Conservation (phyloP, 2,113 vertebrate genomes). For the Atherinomorus stipes region DNA sequence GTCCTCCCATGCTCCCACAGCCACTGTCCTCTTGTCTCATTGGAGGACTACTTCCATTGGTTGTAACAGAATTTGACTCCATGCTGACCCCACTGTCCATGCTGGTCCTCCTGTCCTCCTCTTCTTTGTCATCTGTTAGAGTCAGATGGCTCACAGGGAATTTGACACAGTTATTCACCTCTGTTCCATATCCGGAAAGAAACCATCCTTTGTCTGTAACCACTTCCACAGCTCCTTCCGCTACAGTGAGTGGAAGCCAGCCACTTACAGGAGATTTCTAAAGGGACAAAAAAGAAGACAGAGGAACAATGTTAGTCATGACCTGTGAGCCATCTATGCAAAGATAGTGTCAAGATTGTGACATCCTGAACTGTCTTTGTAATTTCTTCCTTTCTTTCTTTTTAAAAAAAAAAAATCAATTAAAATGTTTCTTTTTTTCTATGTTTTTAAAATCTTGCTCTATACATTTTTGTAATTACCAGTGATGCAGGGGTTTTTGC, state of each 20-base stretch:
- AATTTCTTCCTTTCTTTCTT: not conserved
- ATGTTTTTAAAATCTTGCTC: not conserved
- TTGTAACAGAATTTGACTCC: slow-evolving; percentile 29
- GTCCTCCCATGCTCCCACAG: slow-evolving; percentile 74
- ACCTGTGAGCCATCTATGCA: not conserved
- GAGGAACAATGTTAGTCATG: not conserved
- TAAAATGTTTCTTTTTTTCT: not conserved
- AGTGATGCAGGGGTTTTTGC: slow-evolving; percentile 75
- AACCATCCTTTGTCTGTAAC: slow-evolving; percentile 83
- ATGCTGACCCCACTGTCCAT: slow-evolving; percentile 78
- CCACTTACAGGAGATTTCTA: slow-evolving; percentile 72
- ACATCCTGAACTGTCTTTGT: not conserved
- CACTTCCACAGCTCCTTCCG: slow-evolving; percentile 66
- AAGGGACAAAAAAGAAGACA: not conserved
- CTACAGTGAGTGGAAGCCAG: slow-evolving; percentile 76
- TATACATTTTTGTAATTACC: slow-evolving; percentile 64
- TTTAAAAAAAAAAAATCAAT: not conserved
- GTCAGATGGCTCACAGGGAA: not conserved
- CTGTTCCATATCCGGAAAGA: slow-evolving; percentile 40
- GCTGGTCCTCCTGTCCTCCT: slow-evolving; percentile 68
- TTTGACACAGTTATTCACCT: slow-evolving; percentile 20
- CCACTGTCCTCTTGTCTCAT: slow-evolving; percentile 79
- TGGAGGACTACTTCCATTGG: not conserved
- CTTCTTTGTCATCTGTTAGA: slow-evolving; percentile 8
- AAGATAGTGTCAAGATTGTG: not conserved